Conservation (phyloP, 2,888 invertebrate species). For the Ellobium chinense region DNA sequence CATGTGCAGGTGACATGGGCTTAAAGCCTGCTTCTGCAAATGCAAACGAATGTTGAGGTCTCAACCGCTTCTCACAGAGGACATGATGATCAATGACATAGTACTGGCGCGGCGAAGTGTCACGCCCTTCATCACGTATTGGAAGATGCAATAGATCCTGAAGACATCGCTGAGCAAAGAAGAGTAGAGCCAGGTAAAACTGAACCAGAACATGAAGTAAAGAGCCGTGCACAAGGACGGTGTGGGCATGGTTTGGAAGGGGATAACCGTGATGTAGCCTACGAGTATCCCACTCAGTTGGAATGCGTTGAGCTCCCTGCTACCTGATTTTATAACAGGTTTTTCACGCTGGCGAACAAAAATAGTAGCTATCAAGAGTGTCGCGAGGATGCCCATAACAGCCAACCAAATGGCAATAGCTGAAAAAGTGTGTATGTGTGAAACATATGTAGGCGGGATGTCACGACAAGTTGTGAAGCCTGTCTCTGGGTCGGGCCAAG, state of each 20-base stretch:
- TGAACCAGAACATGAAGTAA: constrained; percentile 53
- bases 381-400: constrained; percentile 11
- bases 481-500: constrained; percentile 56
- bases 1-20: too few species aligned
- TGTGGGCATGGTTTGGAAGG: constrained; percentile 58
- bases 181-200: constrained; percentile 56
- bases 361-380: constrained; percentile 26
- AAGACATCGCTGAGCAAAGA: constrained; percentile 57
- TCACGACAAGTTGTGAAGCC: constrained; percentile 38
- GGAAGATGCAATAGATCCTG: constrained; percentile 60
- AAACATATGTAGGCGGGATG: constrained; percentile 36
- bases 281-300: constrained; percentile 62
- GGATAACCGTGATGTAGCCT: constrained; percentile 59
- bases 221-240: constrained; percentile 39
- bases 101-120: constrained; percentile 51
- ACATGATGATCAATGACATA: constrained; percentile 47
- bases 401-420: constrained; percentile 36
- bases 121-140: constrained; percentile 51
- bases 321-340: constrained; percentile 69
- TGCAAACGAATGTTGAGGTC: too few species aligned
- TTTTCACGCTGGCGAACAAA: constrained; percentile 48
- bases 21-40: too few species aligned
- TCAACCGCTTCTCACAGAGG: too few species aligned
- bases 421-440: constrained; percentile 27
- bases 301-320: constrained; percentile 64